Evolutionary conservation across 1,140 invertebrate genomes (phyloP), one percentile per base, ranked within the genome.

Genomic region (silkworm (Bombyx mori)): DNA sequence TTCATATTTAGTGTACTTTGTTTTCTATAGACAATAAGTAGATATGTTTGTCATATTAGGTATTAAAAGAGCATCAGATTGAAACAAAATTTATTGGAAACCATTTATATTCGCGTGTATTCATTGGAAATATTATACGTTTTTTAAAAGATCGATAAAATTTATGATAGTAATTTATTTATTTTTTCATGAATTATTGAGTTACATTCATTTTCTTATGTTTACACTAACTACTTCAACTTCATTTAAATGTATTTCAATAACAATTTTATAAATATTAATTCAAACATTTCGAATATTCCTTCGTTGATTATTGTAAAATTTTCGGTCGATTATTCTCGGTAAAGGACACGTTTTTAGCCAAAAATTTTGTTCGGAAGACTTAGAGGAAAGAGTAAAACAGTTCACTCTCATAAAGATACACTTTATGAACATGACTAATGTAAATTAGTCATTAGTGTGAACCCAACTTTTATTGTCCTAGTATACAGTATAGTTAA

Each of bases 391-490:
- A 42, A 52, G 61, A 63, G 62, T 57, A 58, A 35, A 52, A 58
- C 53, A 61, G 12, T 42, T 43, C 65, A 63, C 62, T 64, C 57
- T 18, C 52, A 55, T 60, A 62, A 61, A 61, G 63, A 59, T 53
- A 55, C 57, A 61, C 52, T 62, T 60, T 12, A 18, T 54, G 53
- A 49, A 48, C 54, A 56, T 65, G 56, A 55, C 49, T 56, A 57
- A 56, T 60, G 54, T 60, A 58, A 57, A 45, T 62, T 73, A 66
- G 72, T 71, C 68, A 68, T 60, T 54, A 43, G 66, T 73, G 69
- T 73, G 75, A 79, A 71, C 68, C 66, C 71, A 77, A 77, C 62
- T 63, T 68, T 86, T 87, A 85, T 85, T 87, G 82, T 85, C 82
- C 71, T 78, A 85, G 81, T 35, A 35, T 35, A 35, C 4, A 35